Evolutionary conservation across 2,888 invertebrate species (phyloP).

Genomic region (Melitaea athalia): DNA sequence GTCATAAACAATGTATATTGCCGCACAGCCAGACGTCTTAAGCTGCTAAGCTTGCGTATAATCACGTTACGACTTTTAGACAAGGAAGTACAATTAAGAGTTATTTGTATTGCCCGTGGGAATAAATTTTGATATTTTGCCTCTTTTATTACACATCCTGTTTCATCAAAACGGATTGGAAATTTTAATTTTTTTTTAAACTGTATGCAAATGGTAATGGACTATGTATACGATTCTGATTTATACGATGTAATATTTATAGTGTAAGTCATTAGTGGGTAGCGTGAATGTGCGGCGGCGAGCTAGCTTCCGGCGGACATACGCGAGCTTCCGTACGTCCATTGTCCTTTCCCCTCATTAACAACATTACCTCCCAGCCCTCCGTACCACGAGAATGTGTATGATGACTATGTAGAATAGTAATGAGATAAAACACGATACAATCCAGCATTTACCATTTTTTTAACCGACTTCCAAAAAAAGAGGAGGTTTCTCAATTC

Average conservation of each 20-base stretch:
- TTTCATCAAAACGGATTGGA: slow-evolving; percentile 45
- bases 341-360: slow-evolving; percentile 66
- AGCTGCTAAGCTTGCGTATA: slow-evolving; percentile 70
- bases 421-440: slow-evolving; percentile 13
- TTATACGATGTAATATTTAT: slow-evolving; percentile 1
- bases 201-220: neutral
- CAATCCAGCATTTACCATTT: slow-evolving; percentile 8
- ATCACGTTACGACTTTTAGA: slow-evolving; percentile 74
- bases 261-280: slow-evolving; percentile 5
- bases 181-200: neutral
- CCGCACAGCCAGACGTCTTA: slow-evolving; percentile 55
- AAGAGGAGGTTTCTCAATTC: too few species aligned
- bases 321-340: slow-evolving; percentile 61
- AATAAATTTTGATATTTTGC: slow-evolving; percentile 54
- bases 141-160: slow-evolving; percentile 55
- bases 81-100: slow-evolving; percentile 70
- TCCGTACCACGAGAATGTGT: slow-evolving; percentile 12
- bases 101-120: slow-evolving; percentile 66
- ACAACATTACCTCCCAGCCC: slow-evolving; percentile 36
- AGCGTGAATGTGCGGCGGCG: slow-evolving; percentile 50
- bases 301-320: slow-evolving; percentile 73
- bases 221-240: neutral
- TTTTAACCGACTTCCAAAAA: neutral
- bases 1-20: slow-evolving; percentile 71
- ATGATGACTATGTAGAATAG: slow-evolving; percentile 16